phyloP scores from a whole-genome alignment of 2,888 invertebrate genomes.

The Papilio elwesi region DNA sequence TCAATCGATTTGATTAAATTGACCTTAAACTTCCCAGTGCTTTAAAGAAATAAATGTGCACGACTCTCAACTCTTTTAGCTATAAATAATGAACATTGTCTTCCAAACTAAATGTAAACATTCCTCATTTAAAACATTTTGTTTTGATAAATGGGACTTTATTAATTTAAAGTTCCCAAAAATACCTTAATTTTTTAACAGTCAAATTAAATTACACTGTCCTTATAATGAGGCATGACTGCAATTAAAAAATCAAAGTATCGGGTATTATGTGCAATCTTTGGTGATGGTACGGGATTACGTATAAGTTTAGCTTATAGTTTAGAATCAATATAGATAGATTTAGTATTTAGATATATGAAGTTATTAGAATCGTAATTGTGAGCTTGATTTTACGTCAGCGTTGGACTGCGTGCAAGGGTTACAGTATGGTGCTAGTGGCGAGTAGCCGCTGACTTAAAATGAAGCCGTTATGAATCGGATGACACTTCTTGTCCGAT shows the following conservation, averaged over 20 bases:
- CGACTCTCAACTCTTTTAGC: slow-evolving; percentile 51
- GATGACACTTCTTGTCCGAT: slow-evolving; percentile 81
- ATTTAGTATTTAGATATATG: slow-evolving; percentile 58
- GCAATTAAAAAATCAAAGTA: slow-evolving; percentile 85
- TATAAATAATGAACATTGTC: slow-evolving; percentile 65
- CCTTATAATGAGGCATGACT: slow-evolving; percentile 76
- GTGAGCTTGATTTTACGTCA: slow-evolving; percentile 80
- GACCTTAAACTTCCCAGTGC: slow-evolving; percentile 54
- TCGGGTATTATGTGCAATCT: slow-evolving; percentile 94
- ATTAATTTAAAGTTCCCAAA: slow-evolving; percentile 62
- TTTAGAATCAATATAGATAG: slow-evolving; percentile 60
- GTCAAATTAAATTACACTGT: slow-evolving; percentile 68
- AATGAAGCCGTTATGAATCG: slow-evolving; percentile 77
- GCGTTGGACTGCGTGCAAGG: slow-evolving; percentile 56
- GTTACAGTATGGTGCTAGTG: slow-evolving; percentile 71
- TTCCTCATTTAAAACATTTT: slow-evolving; percentile 59
- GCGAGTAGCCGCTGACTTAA: slow-evolving; percentile 70
- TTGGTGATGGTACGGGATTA: slow-evolving; percentile 88
- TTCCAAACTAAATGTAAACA: slow-evolving; percentile 73
- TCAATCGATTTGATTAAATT: slow-evolving; percentile 36
- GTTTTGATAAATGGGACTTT: slow-evolving; percentile 61
- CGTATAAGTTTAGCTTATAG: slow-evolving; percentile 66
- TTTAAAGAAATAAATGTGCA: slow-evolving; percentile 51
- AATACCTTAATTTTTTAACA: slow-evolving; percentile 82
- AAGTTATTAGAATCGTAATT: slow-evolving; percentile 54